Evolutionary conservation across 2,888 invertebrate genomes (phyloP).

Genomic region (Trachelus troglodyta): DNA sequence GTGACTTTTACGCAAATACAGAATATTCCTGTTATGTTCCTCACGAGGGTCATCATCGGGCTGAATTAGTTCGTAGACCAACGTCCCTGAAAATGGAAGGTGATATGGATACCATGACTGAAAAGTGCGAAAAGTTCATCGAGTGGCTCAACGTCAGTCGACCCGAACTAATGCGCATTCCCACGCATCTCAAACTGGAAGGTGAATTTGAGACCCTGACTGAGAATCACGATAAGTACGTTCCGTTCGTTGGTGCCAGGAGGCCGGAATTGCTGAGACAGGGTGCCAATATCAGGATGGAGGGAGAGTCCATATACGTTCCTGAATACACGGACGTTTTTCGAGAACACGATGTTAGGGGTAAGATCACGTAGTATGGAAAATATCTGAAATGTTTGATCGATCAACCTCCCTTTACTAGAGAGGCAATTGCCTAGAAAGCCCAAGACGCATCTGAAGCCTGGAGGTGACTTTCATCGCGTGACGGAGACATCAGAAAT

Average conservation of each 20-base stretch:
- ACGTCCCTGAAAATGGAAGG: slow-evolving; percentile 69
- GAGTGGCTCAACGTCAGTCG: slow-evolving; percentile 60
- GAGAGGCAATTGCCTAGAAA: slow-evolving; percentile 45
- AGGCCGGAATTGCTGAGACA: slow-evolving; percentile 62
- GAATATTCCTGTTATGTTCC: slow-evolving; percentile 68
- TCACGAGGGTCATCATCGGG: slow-evolving; percentile 64
- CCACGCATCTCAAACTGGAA: slow-evolving; percentile 68
- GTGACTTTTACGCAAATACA: slow-evolving; percentile 58
- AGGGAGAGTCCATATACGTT: slow-evolving; percentile 66
- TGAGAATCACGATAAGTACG: slow-evolving; percentile 65
- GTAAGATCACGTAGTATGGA: slow-evolving; percentile 30
- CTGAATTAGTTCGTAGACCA: slow-evolving; percentile 63
- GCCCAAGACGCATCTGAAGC: slow-evolving; percentile 48
- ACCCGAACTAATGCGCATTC: slow-evolving; percentile 63
- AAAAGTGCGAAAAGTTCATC: slow-evolving; percentile 67
- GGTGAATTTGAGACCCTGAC: slow-evolving; percentile 67
- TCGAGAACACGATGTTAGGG: slow-evolving; percentile 41
- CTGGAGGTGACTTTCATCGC: slow-evolving; percentile 42
- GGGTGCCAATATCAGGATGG: slow-evolving; percentile 67
- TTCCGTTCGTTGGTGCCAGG: slow-evolving; percentile 63
- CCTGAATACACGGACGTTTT: slow-evolving; percentile 67
- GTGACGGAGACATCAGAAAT: slow-evolving; percentile 35
- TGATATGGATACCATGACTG: slow-evolving; percentile 67
- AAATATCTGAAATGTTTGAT: background rate
- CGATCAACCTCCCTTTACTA: slow-evolving; percentile 24